Evolutionary conservation across 2,888 invertebrate genomes (phyloP).

Genomic region (Troides aeacus): DNA sequence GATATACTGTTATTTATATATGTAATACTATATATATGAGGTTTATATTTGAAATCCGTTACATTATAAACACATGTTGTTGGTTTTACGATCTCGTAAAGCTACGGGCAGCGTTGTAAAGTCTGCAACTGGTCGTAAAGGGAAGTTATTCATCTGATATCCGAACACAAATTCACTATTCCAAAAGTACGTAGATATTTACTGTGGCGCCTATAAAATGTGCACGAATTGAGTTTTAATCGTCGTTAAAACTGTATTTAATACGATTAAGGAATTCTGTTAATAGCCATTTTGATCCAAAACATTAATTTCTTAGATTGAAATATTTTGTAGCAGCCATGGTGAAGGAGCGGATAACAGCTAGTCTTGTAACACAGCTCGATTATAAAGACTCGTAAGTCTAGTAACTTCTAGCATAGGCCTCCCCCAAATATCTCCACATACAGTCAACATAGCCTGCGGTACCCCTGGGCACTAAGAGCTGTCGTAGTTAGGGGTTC

Average conservation of each 20-base stretch:
- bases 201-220: neutral
- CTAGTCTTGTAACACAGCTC: no score
- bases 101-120: neutral
- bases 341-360: no score
- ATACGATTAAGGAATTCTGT: no score
- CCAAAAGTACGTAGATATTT: conserved; percentile 10
- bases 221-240: neutral
- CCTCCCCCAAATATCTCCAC: no score
- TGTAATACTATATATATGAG: neutral
- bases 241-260: neutral
- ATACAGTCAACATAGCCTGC: no score
- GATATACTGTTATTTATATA: neutral
- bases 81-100: conserved; percentile 8
- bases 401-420: no score
- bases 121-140: conserved; percentile 5
- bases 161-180: conserved; percentile 16
- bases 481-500: no score
- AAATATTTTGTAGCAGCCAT: no score
- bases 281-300: no score
- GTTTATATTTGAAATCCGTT: conserved; percentile 7
- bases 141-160: conserved; percentile 8
- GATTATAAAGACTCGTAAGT: no score
- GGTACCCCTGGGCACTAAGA: no score
- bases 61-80: conserved; percentile 14
- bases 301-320: no score